Base-by-base conservation (phyloP, 2,888 invertebrate genomes). In the Hydriomena furcata region DNA sequence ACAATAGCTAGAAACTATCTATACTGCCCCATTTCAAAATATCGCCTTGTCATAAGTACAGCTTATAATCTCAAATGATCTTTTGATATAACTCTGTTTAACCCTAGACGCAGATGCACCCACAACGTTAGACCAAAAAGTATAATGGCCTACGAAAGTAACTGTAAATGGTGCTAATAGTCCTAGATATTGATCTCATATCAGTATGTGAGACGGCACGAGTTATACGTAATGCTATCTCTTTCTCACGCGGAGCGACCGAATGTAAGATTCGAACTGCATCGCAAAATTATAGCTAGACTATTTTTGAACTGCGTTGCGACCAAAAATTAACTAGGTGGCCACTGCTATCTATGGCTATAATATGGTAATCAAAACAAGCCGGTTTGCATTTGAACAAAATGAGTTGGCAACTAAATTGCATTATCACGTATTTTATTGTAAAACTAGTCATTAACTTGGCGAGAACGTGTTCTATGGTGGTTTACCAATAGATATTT, bases 81-180 rank as follows among this genome's bases (percentile, higher is more conserved):
- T n/a, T 31, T 31, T 31, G n/a, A n/a, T 6, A 13, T 8, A n/a
- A 20, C 8, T 17, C 6, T 17, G 8, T 32, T 30, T 28, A 30
- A 30, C 28, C 36, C 30, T 27, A 50, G 49, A 52, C 55, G 49
- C 51, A 35, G 47, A 41, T 55, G 63, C 42, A 50, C 20, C 31
- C 32, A 42, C 45, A 49, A 44, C 66, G 73, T 77, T 84, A 89
- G 89, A 89, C 89, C 89, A 89, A 89, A 52, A 84, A 66, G 78
- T 76, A 73, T 74, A 64, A 89, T 83, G 89, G 89, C 89, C 89
- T 89, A 87, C 75, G 84, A 84, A 76, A 69, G 87, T 83, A 89
- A 89, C 79, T 81, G 84, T 82, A 82, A n/a, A 78, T 85, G 90
- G 90, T 90, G 90, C 90, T 90, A 89, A 52, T 86, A 87, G 80